Evolutionary conservation across 2,888 invertebrate genomes (phyloP).

Genomic region (Stictocephala bisonia): DNA sequence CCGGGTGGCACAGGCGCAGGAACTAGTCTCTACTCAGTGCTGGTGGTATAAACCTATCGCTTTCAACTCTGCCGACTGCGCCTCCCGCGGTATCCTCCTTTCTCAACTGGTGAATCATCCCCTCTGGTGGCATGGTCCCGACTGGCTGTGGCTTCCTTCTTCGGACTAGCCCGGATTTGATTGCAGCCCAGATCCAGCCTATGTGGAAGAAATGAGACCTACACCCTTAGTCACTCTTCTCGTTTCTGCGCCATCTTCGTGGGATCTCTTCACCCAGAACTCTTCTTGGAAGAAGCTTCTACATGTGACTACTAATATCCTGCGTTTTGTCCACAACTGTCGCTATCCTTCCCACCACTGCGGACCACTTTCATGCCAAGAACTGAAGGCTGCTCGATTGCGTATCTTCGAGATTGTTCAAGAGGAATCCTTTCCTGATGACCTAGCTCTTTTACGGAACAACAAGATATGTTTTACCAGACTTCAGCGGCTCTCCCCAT

Average conservation of each 20-base stretch:
- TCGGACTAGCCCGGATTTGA: background rate
- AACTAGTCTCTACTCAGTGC: background rate
- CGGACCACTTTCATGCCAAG: background rate
- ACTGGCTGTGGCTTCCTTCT: background rate
- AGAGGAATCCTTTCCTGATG: background rate
- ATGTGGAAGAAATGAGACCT: background rate
- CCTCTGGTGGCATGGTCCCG: conserved; percentile 31
- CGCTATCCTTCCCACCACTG: background rate
- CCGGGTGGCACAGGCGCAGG: conserved; percentile 8
- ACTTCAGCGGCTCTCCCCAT: background rate
- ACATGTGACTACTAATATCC: background rate
- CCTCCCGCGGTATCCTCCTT: background rate
- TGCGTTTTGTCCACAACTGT: background rate
- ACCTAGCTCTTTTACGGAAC: background rate
- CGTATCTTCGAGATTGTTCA: background rate
- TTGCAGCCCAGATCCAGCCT: background rate
- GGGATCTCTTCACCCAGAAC: background rate
- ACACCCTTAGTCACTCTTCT: background rate
- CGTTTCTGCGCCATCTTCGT: background rate
- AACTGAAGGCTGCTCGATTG: background rate
- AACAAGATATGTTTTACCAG: too few relatives aligned
- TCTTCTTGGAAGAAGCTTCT: background rate
- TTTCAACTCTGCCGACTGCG: conserved; percentile 6
- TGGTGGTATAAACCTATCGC: background rate
- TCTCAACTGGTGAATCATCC: background rate